Base-by-base conservation (phyloP, 1,140 invertebrate genomes). In the Pseudachorutes palmiensis region DNA sequence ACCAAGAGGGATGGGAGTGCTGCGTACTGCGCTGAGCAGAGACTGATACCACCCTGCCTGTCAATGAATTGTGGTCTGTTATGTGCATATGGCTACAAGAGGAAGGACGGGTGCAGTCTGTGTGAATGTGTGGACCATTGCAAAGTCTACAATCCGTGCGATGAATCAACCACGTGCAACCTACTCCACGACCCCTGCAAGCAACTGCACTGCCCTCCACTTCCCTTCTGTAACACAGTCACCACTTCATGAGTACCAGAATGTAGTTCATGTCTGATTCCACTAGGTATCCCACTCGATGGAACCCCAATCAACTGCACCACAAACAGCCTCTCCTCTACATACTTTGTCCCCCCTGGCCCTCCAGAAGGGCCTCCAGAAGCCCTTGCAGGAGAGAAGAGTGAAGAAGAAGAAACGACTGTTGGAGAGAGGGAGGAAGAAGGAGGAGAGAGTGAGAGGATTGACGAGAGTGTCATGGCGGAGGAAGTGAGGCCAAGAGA, bases 101-200 rank as follows among this genome's bases (percentile, higher is more conserved):
- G 26, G 12, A 22, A 62, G 22, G 66, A 70, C 33, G 69, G 68
- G 12, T 73, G 71, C 61, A 57, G 64, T 88, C 64, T 72, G 80
- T 5, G 80, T 81, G 32, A 82, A 82, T 93, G 91, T 73, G 81
- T 86, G 3, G 88, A 92, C 78, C 90, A 89, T 0, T 93, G 90
- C 75, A 80, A 83, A 51, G 81, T 82, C 2, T 81, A 88, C 0
- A 76, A 73, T 0, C 19, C 62, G 1, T 91, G 89, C 67, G 77
- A 76, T 0, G 71, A 79, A 0, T 83, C 83, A 29, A 82, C 88
- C 68, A 81, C 85, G 30, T 91, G 90, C 74, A 85, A 87, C 31
- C 83, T 91, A 74, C 87, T 91, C 0, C 88, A 91, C 68, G 88
- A 91, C 0, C 88, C 88, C 62, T 92, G 89, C 64, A 83, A 86